phyloP scores from a whole-genome alignment of 2,888 invertebrate genomes.

The Aproaerema taeniolella region DNA sequence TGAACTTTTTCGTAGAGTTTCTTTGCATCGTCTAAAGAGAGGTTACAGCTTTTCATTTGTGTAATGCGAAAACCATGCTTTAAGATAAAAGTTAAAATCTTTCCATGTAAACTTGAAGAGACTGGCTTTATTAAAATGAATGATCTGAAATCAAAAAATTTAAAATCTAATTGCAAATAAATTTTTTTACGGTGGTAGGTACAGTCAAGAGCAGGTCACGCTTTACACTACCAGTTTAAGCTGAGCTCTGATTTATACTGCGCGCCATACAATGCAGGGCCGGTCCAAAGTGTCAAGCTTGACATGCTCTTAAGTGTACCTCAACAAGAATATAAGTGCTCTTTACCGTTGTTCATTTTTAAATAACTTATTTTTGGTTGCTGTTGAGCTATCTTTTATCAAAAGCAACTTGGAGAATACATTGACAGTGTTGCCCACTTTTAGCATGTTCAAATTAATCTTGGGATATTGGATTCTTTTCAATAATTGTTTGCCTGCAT shows the following conservation, averaged over 20 bases:
- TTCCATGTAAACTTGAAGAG: slow-evolving; percentile 83
- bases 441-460: slow-evolving; percentile 81
- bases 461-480: slow-evolving; percentile 81
- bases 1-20: slow-evolving; percentile 76
- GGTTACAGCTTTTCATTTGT: slow-evolving; percentile 84
- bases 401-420: slow-evolving; percentile 85
- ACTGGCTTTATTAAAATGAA: slow-evolving; percentile 89
- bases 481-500: slow-evolving; percentile 78
- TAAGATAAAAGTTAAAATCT: slow-evolving; percentile 84
- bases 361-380: slow-evolving; percentile 79
- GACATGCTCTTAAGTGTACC: too few relatives aligned
- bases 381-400: slow-evolving; percentile 83
- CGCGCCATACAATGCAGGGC: too few relatives aligned
- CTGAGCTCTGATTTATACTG: too few relatives aligned
- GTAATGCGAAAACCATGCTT: slow-evolving; percentile 80
- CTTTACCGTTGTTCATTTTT: background rate
- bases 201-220: too few relatives aligned
- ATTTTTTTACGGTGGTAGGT: too few relatives aligned
- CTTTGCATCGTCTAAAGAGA: slow-evolving; percentile 82
- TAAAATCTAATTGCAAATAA: too few relatives aligned
- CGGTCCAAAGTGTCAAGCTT: too few relatives aligned
- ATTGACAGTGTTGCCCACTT: slow-evolving; percentile 84
- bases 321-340: too few relatives aligned
- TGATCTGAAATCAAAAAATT: slow-evolving; percentile 71
- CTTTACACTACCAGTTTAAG: too few relatives aligned